Conservation (phyloP, 1,140 invertebrate genomes). For the Megalonaias nervosa region DNA sequence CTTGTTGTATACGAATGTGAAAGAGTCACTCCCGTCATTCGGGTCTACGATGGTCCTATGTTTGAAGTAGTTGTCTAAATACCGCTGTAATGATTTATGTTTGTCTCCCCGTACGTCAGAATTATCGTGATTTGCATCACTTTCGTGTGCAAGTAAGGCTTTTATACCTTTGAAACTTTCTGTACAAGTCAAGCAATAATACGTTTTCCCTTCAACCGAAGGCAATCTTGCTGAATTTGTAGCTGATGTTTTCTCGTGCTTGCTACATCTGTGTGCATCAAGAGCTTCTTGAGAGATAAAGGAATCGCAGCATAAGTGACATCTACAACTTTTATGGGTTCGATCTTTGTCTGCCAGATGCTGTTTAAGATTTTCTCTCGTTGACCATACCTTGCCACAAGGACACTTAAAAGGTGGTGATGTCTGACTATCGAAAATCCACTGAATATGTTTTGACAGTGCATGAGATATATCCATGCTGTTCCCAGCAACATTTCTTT, state of each 20-base stretch:
- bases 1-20: neutral
- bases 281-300: constrained; percentile 1
- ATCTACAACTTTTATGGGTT: neutral
- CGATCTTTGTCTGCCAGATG: neutral
- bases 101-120: neutral
- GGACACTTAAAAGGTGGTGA: neutral
- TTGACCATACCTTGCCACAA: constrained; percentile 3
- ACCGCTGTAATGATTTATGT: neutral
- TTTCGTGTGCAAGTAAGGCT: neutral
- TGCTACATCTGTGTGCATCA: neutral
- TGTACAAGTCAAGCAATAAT: neutral
- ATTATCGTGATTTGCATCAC: neutral
- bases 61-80: constrained; percentile 9
- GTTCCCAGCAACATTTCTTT: too few relatives aligned
- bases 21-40: constrained; percentile 1
- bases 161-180: neutral
- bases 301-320: constrained; percentile 6
- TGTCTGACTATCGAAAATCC: too few relatives aligned
- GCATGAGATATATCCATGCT: too few relatives aligned
- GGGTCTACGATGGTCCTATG: neutral
- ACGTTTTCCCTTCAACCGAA: neutral
- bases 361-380: neutral
- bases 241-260: neutral
- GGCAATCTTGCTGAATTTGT: neutral
- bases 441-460: too few relatives aligned